Conservation (phyloP, 2,888 invertebrate genomes). For the Melipona bicolor region DNA sequence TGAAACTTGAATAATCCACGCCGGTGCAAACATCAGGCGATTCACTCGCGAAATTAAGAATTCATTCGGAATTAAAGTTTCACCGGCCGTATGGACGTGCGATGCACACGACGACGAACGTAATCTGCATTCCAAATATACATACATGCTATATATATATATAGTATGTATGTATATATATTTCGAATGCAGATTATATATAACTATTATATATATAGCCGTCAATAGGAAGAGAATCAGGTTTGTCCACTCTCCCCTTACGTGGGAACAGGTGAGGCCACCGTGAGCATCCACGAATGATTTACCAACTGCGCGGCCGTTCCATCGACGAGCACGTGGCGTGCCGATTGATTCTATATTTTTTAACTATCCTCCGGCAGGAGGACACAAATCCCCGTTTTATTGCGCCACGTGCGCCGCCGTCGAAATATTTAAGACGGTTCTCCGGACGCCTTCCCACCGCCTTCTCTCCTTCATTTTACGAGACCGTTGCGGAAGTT, state of each 20-base stretch:
- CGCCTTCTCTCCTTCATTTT: slow-evolving; percentile 13
- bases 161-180: no score
- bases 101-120: background rate
- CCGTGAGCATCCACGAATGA: slow-evolving; percentile 5
- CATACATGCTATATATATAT: no score
- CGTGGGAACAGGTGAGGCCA: slow-evolving; percentile 11
- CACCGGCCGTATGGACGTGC: background rate
- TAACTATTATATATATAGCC: no score
- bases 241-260: background rate
- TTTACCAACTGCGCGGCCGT: slow-evolving; percentile 13
- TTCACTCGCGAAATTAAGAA: background rate
- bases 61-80: slow-evolving; percentile 13
- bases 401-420: slow-evolving; percentile 25
- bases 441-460: background rate
- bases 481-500: background rate
- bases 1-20: background rate
- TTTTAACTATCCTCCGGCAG: slow-evolving; percentile 18
- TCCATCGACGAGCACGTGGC: background rate
- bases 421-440: slow-evolving; percentile 25
- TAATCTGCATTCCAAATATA: slow-evolving; percentile 7
- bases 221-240: background rate
- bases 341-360: slow-evolving; percentile 35
- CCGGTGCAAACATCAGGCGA: background rate
- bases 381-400: slow-evolving; percentile 37
- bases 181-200: no score